Base-by-base conservation (phyloP, 2,797 vertebrate species). In the Cyclopterus lumpus region DNA sequence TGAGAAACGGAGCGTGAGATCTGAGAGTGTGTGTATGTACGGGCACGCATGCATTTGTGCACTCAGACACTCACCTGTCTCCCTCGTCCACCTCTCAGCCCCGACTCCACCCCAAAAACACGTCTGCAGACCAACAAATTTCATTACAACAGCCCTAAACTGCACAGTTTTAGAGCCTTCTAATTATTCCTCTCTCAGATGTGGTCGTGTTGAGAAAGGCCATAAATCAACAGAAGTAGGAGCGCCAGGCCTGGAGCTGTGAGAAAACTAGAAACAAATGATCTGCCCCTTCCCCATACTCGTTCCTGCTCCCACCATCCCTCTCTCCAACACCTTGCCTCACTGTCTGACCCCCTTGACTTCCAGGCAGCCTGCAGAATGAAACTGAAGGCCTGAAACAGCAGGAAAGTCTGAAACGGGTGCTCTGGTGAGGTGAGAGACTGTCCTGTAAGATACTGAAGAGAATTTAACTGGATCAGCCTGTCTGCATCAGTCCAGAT, bases 251-350 rank as follows among this genome's bases (percentile, higher is more conserved):
- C 94, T 86, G 94, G 92, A 97, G 96, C 96, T 95, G 95, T 94
- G 91, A 96, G 95, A 95, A 96, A 96, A 95, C 94, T 94, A 95
- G 93, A 97, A 97, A 97, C 95, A 96, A 98, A 97, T 96, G 87
- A 97, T 95, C 84, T 84, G 79, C 83, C 81, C 79, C 81, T 82
- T 87, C 81, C 84, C 64, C 59, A n/a, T 81, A 16, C 73, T 80
- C 73, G 55, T 92, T 95, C 94, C 94, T 92, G 83, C 71, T 67
- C 85, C 80, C 66, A 22, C 68, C 76, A 80, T 79, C 72, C 69
- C 76, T 83, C 80, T 73, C 62, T 75, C 65, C 84, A 85, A 77
- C 84, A 84, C 88, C 81, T 83, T 68, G 76, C 72, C 73, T 82
- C 54, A 40, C 65, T 54, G 57, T 68, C 75, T 20, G 4, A 72